Percentiles rank a stretch among this genome's conserved stretches.
phyloP scores from a whole-genome alignment of 2,888 invertebrate genomes.

The Teleiodes luculella region DNA sequence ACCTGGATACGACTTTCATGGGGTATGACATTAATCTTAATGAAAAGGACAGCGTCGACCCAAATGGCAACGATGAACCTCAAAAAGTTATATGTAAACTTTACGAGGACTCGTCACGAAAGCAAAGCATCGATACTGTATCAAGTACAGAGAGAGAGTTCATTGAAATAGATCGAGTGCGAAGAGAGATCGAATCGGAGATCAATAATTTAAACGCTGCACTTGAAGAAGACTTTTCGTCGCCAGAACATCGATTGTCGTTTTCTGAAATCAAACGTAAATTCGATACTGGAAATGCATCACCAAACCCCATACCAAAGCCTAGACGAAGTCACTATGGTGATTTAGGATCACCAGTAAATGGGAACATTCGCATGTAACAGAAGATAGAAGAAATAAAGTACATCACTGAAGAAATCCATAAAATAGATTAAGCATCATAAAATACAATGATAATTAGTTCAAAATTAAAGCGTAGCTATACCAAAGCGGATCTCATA shows the following conservation, averaged over 20 bases:
- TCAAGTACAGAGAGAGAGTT: slow-evolving; percentile 72
- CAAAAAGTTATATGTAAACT: slow-evolving; percentile 67
- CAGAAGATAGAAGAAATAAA: not conserved
- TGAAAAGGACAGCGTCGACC: slow-evolving; percentile 46
- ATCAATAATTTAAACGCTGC: slow-evolving; percentile 71
- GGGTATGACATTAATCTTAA: slow-evolving; percentile 66
- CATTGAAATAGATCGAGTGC: slow-evolving; percentile 68
- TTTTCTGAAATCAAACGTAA: slow-evolving; percentile 73
- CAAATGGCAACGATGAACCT: slow-evolving; percentile 60
- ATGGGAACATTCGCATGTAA: slow-evolving; percentile 25
- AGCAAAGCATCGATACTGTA: slow-evolving; percentile 64
- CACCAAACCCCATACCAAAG: slow-evolving; percentile 80
- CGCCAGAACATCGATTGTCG: slow-evolving; percentile 49
- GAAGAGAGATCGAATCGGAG: slow-evolving; percentile 65
- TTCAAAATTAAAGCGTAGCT: slow-evolving; percentile 17
- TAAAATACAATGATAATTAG: not conserved
- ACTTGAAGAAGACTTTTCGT: slow-evolving; percentile 60
- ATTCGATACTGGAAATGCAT: slow-evolving; percentile 78
- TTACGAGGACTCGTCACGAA: slow-evolving; percentile 51
- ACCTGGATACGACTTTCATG: slow-evolving; percentile 48
- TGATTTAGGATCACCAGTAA: slow-evolving; percentile 29
- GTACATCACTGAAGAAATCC: not conserved
- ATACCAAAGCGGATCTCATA: not conserved
- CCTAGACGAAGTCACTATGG: slow-evolving; percentile 75
- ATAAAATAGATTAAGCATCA: not conserved